Percentiles rank a stretch among this genome's conserved stretches.
Conservation (phyloP, 2,797 vertebrate species). For the Mycteria americana region DNA sequence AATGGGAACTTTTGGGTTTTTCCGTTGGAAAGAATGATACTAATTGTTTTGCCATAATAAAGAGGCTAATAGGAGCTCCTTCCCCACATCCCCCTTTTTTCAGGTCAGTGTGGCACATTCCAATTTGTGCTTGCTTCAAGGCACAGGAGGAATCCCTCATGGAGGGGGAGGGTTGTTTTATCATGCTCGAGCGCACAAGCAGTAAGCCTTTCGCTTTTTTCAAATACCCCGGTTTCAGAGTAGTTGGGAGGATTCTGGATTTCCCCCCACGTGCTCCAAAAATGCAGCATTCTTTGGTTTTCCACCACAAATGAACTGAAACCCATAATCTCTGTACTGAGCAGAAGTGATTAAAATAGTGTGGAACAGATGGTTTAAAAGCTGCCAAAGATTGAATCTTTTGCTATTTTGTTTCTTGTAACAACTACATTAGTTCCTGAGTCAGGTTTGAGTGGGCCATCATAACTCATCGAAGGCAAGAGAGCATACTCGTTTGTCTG, state of each 20-base stretch:
- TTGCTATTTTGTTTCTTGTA: slow-evolving; percentile 49
- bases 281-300: slow-evolving; percentile 44
- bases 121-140: slow-evolving; percentile 75
- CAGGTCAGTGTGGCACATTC: slow-evolving; percentile 78
- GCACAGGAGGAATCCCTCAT: slow-evolving; percentile 77
- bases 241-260: slow-evolving; percentile 17
- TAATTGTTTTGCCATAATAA: slow-evolving; percentile 51
- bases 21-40: not conserved
- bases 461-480: not conserved
- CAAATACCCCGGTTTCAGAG: not conserved
- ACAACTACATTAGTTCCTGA: slow-evolving; percentile 26
- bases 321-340: slow-evolving; percentile 13
- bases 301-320: slow-evolving; percentile 47
- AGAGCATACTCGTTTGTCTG: not conserved
- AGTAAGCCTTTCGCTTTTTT: not conserved
- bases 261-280: not conserved
- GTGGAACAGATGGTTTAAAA: slow-evolving; percentile 59
- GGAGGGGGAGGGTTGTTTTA: slow-evolving; percentile 59
- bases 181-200: fast-evolving
- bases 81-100: slow-evolving; percentile 46
- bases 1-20: not conserved
- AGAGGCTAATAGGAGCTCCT: slow-evolving; percentile 61
- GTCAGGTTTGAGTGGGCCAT: slow-evolving; percentile 22
- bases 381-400: slow-evolving; percentile 38
- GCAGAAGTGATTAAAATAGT: slow-evolving; percentile 53